Evolutionary conservation across 2,888 invertebrate genomes (phyloP).

Genomic region (Halocaridina rubra): DNA sequence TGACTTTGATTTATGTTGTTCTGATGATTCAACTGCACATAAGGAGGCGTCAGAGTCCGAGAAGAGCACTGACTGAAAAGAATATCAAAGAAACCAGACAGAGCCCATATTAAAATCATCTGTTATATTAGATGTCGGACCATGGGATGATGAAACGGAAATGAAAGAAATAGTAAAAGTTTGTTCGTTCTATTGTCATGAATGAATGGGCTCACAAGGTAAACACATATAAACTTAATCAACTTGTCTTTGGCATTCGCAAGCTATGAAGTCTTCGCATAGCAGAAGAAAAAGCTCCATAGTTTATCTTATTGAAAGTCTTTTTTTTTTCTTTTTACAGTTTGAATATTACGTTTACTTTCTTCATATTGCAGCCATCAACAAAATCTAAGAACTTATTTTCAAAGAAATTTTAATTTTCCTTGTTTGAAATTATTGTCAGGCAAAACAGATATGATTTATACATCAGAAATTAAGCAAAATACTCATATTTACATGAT

Average conservation of each 20-base stretch:
- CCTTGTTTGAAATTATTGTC: too few species aligned
- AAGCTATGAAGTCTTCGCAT: constrained; percentile 95
- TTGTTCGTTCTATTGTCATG: too few species aligned
- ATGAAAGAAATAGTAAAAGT: constrained; percentile 86
- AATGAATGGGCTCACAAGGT: constrained; percentile 96
- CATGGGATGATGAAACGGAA: constrained; percentile 97
- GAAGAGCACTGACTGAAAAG: constrained; percentile 94
- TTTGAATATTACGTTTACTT: constrained; percentile 95
- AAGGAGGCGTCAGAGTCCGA: constrained; percentile 82
- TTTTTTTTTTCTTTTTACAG: too few species aligned
- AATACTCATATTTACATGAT: too few species aligned
- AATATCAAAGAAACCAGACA: constrained; percentile 95
- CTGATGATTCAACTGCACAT: constrained; percentile 81
- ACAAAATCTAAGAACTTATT: too few species aligned
- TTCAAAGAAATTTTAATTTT: too few species aligned
- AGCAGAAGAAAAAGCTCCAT: constrained; percentile 94
- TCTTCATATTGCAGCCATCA: constrained; percentile 97
- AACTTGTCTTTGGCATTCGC: constrained; percentile 94
- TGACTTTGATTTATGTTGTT: constrained; percentile 90
- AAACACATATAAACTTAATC: constrained; percentile 92
- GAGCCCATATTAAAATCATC: constrained; percentile 94
- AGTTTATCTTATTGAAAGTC: constrained; percentile 86
- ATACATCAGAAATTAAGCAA: too few species aligned
- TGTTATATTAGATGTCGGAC: constrained; percentile 92
- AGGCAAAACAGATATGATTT: too few species aligned